phyloP scores from a whole-genome alignment of 2,113 vertebrate genomes.

The Syrmaticus mikado region DNA sequence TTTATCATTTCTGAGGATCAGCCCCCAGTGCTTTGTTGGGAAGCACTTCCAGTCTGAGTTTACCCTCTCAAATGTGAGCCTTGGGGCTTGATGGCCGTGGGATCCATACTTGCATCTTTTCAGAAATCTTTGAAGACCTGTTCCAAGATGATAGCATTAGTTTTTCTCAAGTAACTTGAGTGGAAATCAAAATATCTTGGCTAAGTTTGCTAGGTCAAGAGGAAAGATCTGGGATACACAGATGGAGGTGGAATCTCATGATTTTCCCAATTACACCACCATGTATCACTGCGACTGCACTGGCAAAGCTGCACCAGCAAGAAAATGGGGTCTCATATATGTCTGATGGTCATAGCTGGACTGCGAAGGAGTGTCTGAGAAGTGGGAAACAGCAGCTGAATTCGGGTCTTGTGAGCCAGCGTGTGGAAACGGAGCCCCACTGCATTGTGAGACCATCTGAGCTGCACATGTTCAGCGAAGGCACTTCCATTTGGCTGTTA shows the following conservation, averaged over 20 bases:
- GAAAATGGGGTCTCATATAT: neutral
- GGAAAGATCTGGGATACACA: neutral
- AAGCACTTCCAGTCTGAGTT: neutral
- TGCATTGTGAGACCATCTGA: neutral
- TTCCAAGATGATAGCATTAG: neutral
- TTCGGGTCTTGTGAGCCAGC: neutral
- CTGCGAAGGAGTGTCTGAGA: neutral
- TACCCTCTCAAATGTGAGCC: constrained; percentile 44
- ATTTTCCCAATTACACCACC: neutral
- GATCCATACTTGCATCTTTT: neutral
- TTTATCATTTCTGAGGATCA: constrained; percentile 58
- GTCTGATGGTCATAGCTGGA: neutral
- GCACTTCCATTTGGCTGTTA: constrained; percentile 13
- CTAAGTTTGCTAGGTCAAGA: constrained; percentile 45
- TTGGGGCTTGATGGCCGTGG: neutral
- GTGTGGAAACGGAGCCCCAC: neutral
- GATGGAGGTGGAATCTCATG: constrained; percentile 52
- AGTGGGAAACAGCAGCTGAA: neutral
- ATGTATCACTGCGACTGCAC: accelerated
- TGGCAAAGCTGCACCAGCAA: neutral
- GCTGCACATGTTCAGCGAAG: neutral
- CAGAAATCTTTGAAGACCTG: constrained; percentile 4
- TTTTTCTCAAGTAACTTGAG: neutral
- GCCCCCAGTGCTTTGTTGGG: neutral
- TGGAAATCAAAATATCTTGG: constrained; percentile 26